Evolutionary conservation across 2,113 vertebrate genomes (phyloP), one percentile per base, ranked within the genome.

Genomic region (Indri indri): DNA sequence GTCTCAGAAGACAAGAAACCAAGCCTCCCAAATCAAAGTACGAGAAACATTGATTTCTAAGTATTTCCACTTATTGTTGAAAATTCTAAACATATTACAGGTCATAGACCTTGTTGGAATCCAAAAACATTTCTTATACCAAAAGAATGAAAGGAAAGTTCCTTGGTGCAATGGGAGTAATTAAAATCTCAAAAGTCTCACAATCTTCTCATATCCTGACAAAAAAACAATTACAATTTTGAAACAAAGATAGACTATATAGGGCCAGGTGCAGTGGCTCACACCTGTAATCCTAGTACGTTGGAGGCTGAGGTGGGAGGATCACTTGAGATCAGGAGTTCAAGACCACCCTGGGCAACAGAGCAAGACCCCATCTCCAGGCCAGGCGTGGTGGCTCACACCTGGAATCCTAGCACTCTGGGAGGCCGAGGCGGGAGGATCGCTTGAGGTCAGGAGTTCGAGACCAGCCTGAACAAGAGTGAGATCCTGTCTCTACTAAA

Each of bases 211-310:
- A 74, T 16, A 96, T 20, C 8, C 68, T 79, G 83, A 93, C 34
- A 87, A 92, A 91, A 70, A 97, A 76, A 85, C 87, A 97, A 91
- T 92, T 95, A 82, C 70, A 0, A n/a, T 89, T 80, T 71, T 88
- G 68, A 98, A 97, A 96, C 97, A 96, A 89, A 94, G 89, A 81
- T 73, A 92, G 95, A 90, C 92, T 95, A 74, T 92, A 92, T 66
- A 81, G 57, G 25, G 11, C 61, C 27, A 63, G 61, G 61, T 63
- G 27, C 2, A 10, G 27, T 63, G 27, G 25, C 27, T 30, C 1
- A 13, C 27, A 13, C 61, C 61, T 63, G 3, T 63, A 63, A 30
- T 63, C 27, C 27, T 63, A 63, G 59, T 25, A 63, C 59, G 27
- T 63, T 30, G 61, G 61, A 63, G 61, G 61, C 25, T 30, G 61